Conservation (phyloP, 2,888 invertebrate species). For the Cylloceria caligata region DNA sequence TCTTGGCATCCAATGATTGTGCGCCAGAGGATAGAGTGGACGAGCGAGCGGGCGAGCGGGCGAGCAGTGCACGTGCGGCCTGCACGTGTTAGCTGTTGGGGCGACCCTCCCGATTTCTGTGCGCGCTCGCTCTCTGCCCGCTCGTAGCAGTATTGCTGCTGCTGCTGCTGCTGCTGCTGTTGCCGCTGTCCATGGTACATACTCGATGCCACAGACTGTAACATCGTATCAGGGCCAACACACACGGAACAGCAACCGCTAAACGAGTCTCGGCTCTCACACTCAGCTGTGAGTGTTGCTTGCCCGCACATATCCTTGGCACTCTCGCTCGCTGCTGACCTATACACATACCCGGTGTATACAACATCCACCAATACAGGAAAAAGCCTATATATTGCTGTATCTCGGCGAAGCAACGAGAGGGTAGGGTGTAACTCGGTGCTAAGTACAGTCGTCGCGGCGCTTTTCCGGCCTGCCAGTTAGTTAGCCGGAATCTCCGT, state of each 20-base stretch:
- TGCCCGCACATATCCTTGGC: constrained; percentile 36
- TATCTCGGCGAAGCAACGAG: constrained; percentile 17
- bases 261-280: constrained; percentile 56
- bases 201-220: constrained; percentile 74
- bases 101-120: constrained; percentile 81
- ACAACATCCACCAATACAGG: not conserved
- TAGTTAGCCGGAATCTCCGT: constrained; percentile 12
- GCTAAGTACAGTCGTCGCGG: constrained; percentile 41
- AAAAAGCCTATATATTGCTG: not conserved
- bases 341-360: not conserved
- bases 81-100: constrained; percentile 83
- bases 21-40: constrained; percentile 82
- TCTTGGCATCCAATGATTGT: constrained; percentile 84
- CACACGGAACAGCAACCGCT: constrained; percentile 59
- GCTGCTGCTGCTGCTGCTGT: not conserved
- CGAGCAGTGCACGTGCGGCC: constrained; percentile 83
- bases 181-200: not conserved
- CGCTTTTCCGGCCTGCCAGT: constrained; percentile 41
- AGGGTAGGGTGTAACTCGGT: constrained; percentile 38
- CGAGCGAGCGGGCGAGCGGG: constrained; percentile 69
- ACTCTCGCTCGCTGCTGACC: constrained; percentile 28
- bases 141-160: constrained; percentile 20
- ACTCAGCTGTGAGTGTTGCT: constrained; percentile 26
- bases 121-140: constrained; percentile 60
- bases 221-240: constrained; percentile 81